These are phyloP conservation scores for Rhagoletis pomonella DNA, from an alignment of 1,140 invertebrate genomes.

Conservation along the genomic window DNA sequence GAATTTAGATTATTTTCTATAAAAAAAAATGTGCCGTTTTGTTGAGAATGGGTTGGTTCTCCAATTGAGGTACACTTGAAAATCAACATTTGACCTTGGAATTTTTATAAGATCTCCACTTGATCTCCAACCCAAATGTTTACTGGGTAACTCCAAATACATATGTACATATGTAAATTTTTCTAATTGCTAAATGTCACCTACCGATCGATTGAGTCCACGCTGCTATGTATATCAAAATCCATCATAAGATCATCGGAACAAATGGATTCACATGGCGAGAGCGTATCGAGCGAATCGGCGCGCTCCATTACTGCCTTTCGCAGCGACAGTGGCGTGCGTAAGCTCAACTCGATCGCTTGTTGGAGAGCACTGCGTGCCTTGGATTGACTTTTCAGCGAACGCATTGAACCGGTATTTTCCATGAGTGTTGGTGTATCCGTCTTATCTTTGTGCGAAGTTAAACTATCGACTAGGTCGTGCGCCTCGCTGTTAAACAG, in stretches of 20 bases:
- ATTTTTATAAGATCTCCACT: not conserved
- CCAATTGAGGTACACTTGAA: no score
- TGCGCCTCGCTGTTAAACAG: constrained; percentile 78
- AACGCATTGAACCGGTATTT: constrained; percentile 67
- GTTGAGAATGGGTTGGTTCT: no score
- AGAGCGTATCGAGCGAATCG: constrained; percentile 84
- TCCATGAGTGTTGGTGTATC: constrained; percentile 72
- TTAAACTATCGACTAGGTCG: constrained; percentile 57
- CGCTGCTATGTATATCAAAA: constrained; percentile 84
- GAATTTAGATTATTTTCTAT: no score
- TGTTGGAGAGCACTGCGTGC: constrained; percentile 68
- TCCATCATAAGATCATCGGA: constrained; percentile 90
- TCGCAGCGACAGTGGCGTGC: constrained; percentile 68
- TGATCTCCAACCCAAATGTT: no score
- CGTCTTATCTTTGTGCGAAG: constrained; percentile 57
- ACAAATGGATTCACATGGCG: constrained; percentile 85
- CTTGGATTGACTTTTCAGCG: constrained; percentile 69
- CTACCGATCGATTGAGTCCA: constrained; percentile 82
- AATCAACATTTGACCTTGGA: constrained; percentile 57
- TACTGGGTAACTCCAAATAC: no score
- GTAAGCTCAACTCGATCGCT: constrained; percentile 72
- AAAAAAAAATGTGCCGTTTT: no score
- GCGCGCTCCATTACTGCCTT: constrained; percentile 75
- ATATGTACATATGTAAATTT: not conserved
- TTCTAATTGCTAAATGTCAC: constrained; percentile 36